Base-by-base conservation (phyloP, 2,888 invertebrate species). In the Pycnomerus fuliginosus region DNA sequence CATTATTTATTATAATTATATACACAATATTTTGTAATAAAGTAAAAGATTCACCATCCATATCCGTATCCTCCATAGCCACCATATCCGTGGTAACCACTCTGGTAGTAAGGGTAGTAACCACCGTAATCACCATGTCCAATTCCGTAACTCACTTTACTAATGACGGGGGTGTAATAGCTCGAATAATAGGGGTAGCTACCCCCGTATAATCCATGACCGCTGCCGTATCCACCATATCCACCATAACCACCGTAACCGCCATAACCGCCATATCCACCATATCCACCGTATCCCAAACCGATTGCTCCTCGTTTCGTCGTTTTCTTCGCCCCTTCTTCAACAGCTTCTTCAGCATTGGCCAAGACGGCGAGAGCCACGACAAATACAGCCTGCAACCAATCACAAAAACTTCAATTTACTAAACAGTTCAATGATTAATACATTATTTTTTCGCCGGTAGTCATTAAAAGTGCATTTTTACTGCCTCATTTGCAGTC, bases 221-320 rank as follows among this genome's bases (percentile, higher is more conserved):
- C 48, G 10, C 52, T 48, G 1, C 53, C 44, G 23, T 55, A 53
- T 17, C 48, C 48, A 8, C 51, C 47, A 30, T 53, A 50, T 30
- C 56, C 55, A 13, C 56, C 53, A 36, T 55, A 54, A 4, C 50
- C 49, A 12, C 52, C 52, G 10, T 53, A 27, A 25, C 50, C 41
- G 7, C 57, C 56, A 27, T 52, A 45, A 12, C 48, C 49, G 4
- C 55, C 55, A 32, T 56, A 51, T 20, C 51, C 50, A 12, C 46
- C 41, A 7, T 31, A 29, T 3, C 51, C 48, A n/a, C 58, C 57
- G 38, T 55, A 57, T 8, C 53, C 33, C 48, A 40, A 42, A 2
- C 60, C 61, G n/a, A 62, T 39, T 3, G 31, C 38, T 22, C 67
- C 67, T 25, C 69, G 53, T 53, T 68, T 68, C 5, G 61, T 52